Base-by-base conservation (phyloP, 37 sponge, comb jelly and placozoan genomes). In the Eunapius fragilis region DNA sequence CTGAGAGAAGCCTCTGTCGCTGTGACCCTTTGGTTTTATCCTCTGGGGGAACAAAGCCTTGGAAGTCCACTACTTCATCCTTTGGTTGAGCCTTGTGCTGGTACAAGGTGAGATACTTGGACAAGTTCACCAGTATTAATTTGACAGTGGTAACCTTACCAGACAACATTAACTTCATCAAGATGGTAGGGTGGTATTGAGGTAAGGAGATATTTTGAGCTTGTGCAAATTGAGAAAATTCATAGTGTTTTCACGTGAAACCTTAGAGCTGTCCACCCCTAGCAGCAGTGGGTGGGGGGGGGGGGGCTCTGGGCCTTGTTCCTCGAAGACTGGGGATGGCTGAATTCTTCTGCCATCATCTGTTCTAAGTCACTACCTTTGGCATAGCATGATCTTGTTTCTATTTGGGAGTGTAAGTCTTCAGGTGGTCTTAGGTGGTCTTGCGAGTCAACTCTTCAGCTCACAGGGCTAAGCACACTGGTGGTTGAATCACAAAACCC, bases 101-200 rank as follows among this genome's bases (percentile, higher is more conserved):
- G 49, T 85, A 86, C 25, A 86, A 80, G 11, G 90, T 81, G 5
- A 98, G 77, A 38, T 83, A 90, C 77, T 83, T 71, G 7, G 89
- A 67, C 33, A 98, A 86, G 50, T 98, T 89, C 33, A 89, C 75
- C 2, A 98, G 85, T 47, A 98, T 95, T 10, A 79, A 45, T 71
- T 93, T 93, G 5, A 95, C 96, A 25, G 83, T 77, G 17, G 80
- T 47, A 9, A 98, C 77, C 74, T 87, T 91, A 11, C 99, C 94
- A 0, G 88, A 89, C 70, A 89, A 87, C 83, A 98, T 83, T 75
- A 98, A 69, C 81, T 98, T 92, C 38, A 82, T 77, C 24, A 98
- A 81, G 30, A 93, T 88, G 69, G 87, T 79, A 22, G 99, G 99
- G 69, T 98, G 99, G 70, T 96, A 97, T 87, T 98, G 97, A 37